These are phyloP conservation scores for Cybosia mesomella DNA, from an alignment of 2,888 invertebrate species.

Conservation along the genomic window DNA sequence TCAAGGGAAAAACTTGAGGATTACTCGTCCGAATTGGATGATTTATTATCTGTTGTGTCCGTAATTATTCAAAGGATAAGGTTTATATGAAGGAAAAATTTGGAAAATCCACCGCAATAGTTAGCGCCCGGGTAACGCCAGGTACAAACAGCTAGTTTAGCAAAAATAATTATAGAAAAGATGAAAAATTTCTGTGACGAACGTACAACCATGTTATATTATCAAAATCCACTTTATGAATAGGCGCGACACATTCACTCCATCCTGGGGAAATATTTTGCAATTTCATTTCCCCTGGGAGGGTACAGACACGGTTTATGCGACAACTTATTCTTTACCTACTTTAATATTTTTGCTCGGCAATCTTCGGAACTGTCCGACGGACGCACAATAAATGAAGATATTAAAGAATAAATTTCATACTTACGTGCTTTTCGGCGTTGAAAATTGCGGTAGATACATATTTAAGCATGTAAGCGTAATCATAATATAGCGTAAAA, in stretches of 20 bases:
- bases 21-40: too few species aligned
- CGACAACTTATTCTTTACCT: conserved; percentile 73
- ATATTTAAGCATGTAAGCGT: neutral
- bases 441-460: neutral
- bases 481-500: neutral
- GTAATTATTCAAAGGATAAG: too few species aligned
- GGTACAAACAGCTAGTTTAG: neutral
- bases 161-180: neutral
- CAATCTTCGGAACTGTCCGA: conserved; percentile 67
- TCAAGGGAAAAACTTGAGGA: too few species aligned
- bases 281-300: conserved; percentile 82
- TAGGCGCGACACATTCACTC: conserved; percentile 65
- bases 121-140: neutral
- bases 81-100: too few species aligned
- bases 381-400: conserved; percentile 43
- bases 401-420: conserved; percentile 20
- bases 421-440: conserved; percentile 4
- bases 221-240: conserved; percentile 30
- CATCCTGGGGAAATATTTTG: conserved; percentile 76
- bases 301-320: conserved; percentile 62
- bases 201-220: conserved; percentile 27
- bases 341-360: conserved; percentile 71
- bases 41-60: too few species aligned
- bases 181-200: conserved; percentile 8
- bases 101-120: neutral